Conservation (phyloP, 2,113 vertebrate genomes). For the Protobothrops mucrosquamatus region DNA sequence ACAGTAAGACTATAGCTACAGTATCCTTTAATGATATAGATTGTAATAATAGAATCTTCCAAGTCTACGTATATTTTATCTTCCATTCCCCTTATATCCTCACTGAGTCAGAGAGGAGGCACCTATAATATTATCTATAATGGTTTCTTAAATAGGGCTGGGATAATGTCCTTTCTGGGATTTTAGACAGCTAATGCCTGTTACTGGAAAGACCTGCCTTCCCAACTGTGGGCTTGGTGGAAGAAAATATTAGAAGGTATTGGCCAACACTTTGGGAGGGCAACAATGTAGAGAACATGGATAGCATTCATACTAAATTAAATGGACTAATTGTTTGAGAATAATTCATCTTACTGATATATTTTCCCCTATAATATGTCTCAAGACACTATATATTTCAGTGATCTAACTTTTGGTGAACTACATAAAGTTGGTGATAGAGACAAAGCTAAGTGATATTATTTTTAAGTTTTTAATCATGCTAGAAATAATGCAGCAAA, state of each 20-base stretch:
- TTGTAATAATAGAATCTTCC: background rate
- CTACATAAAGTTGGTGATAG: background rate
- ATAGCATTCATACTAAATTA: background rate
- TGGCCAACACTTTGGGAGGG: background rate
- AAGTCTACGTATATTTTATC: background rate
- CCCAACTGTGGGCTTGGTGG: background rate
- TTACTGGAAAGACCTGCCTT: background rate
- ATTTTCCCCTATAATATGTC: background rate
- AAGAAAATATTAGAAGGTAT: background rate
- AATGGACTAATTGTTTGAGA: background rate
- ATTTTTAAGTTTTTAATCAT: background rate
- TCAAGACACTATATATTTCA: background rate
- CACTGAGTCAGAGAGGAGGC: background rate
- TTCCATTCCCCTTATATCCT: background rate
- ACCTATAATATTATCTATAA: background rate
- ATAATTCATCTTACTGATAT: background rate
- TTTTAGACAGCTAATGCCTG: background rate
- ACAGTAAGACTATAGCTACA: background rate
- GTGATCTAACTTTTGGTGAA: background rate
- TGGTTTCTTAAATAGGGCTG: background rate
- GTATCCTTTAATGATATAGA: background rate
- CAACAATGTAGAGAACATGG: background rate
- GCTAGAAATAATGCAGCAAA: background rate
- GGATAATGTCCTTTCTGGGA: background rate
- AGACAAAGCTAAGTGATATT: background rate